A percentile compares a stretch with the other conserved stretches of the same genome.
Conservation (phyloP, 2,888 invertebrate genomes). For the Caenorhabditis wallacei region DNA sequence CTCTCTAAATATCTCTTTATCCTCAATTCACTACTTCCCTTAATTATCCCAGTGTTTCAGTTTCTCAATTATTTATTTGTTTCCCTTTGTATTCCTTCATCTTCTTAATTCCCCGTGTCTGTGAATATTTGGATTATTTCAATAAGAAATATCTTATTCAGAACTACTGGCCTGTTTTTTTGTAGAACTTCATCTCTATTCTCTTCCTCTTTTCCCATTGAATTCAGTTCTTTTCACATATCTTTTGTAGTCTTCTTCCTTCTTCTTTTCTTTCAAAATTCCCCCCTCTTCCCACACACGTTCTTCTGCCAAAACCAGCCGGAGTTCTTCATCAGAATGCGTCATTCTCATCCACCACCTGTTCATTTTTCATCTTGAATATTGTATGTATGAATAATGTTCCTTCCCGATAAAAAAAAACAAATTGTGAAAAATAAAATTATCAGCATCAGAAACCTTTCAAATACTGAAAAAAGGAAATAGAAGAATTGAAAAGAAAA, state of each 20-base stretch:
- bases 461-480: neutral
- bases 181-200: conserved; percentile 24
- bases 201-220: neutral
- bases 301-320: conserved; percentile 59
- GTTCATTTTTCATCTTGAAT: conserved; percentile 13
- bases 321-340: conserved; percentile 45
- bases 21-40: conserved; percentile 15
- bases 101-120: conserved; percentile 51
- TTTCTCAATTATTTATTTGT: conserved; percentile 12
- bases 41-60: conserved; percentile 44
- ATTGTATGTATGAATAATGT: conserved; percentile 52
- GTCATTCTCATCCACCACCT: conserved; percentile 25
- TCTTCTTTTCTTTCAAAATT: conserved; percentile 7
- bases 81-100: conserved; percentile 15
- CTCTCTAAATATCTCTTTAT: conserved; percentile 53
- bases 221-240: conserved; percentile 59
- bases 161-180: conserved; percentile 51
- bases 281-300: too few relatives aligned
- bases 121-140: conserved; percentile 54
- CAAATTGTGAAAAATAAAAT: conserved; percentile 43
- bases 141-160: conserved; percentile 13
- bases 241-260: conserved; percentile 29
- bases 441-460: conserved; percentile 36
- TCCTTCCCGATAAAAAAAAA: too few relatives aligned
- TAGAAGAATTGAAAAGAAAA: conserved; percentile 21